These are phyloP conservation scores for Caiman crocodilus DNA, from an alignment of 2,797 vertebrate species.

Conservation along the genomic window DNA sequence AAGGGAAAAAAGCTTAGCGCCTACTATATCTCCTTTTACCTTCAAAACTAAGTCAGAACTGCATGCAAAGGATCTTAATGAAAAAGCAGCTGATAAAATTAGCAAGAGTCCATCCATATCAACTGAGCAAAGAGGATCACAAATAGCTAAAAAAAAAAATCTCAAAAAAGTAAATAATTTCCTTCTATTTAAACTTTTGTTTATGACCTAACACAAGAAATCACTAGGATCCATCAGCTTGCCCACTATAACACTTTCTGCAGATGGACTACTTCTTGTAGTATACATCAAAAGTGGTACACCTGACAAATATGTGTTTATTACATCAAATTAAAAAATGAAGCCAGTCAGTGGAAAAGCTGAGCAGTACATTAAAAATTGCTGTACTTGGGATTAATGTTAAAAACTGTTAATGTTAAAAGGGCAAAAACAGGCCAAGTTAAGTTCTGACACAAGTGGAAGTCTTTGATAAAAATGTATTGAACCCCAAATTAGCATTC, in stretches of 20 bases:
- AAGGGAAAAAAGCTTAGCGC: neutral
- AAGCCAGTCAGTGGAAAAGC: neutral
- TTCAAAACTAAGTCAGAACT: neutral
- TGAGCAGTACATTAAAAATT: neutral
- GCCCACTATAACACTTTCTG: constrained; percentile 79
- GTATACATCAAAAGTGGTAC: constrained; percentile 38
- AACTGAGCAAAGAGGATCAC: neutral
- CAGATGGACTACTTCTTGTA: constrained; percentile 65
- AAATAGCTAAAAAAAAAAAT: constrained; percentile 6
- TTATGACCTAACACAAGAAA: constrained; percentile 48
- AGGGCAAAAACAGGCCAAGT: neutral
- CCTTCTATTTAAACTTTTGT: constrained; percentile 76
- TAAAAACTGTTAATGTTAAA: neutral
- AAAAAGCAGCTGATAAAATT: neutral
- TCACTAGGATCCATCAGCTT: constrained; percentile 84
- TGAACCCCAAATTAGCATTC: rapidly evolving
- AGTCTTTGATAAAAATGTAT: neutral
- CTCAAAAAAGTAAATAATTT: constrained; percentile 39
- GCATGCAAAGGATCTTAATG: neutral
- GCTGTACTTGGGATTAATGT: neutral
- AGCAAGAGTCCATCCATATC: constrained; percentile 5
- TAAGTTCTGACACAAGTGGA: neutral
- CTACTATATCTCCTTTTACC: neutral
- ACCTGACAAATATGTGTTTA: constrained; percentile 69
- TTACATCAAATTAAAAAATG: neutral